These are phyloP conservation scores for Cheiracanthium punctorium DNA, from an alignment of 2,888 invertebrate genomes.

Conservation along the genomic window DNA sequence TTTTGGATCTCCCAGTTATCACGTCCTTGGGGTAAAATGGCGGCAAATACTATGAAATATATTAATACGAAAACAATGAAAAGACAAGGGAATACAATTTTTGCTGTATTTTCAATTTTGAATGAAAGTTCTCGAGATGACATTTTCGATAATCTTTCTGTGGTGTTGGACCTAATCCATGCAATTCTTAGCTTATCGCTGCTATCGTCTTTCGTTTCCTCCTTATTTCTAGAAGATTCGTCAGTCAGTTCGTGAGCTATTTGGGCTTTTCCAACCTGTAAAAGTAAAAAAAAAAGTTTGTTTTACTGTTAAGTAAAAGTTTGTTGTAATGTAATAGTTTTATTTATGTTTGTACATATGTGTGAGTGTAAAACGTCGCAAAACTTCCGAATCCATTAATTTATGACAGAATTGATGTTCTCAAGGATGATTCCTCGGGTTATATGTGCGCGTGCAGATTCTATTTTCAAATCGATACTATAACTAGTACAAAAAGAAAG, in stretches of 20 bases:
- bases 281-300: background rate
- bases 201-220: slow-evolving; percentile 51
- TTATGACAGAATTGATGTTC: too few relatives aligned
- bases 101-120: slow-evolving; percentile 94
- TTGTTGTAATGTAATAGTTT: too few relatives aligned
- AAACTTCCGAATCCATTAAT: too few relatives aligned
- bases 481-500: too few relatives aligned
- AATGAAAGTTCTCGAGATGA: slow-evolving; percentile 82
- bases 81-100: slow-evolving; percentile 94
- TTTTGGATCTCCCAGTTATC: slow-evolving; percentile 71
- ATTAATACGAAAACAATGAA: slow-evolving; percentile 94
- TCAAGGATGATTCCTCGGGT: too few relatives aligned
- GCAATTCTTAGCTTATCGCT: slow-evolving; percentile 61
- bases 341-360: too few relatives aligned
- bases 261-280: slow-evolving; percentile 1
- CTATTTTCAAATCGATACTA: too few relatives aligned
- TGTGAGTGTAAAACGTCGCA: too few relatives aligned
- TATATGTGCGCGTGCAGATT: too few relatives aligned
- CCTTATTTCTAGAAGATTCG: background rate
- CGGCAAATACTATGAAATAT: slow-evolving; percentile 84
- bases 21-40: slow-evolving; percentile 66
- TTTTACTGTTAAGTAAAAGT: background rate
- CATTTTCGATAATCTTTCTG: slow-evolving; percentile 79
- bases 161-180: slow-evolving; percentile 86
- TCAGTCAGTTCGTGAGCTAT: background rate